These are phyloP conservation scores for Agapornis roseicollis DNA, from an alignment of 2,113 vertebrate genomes.

Conservation along the genomic window DNA sequence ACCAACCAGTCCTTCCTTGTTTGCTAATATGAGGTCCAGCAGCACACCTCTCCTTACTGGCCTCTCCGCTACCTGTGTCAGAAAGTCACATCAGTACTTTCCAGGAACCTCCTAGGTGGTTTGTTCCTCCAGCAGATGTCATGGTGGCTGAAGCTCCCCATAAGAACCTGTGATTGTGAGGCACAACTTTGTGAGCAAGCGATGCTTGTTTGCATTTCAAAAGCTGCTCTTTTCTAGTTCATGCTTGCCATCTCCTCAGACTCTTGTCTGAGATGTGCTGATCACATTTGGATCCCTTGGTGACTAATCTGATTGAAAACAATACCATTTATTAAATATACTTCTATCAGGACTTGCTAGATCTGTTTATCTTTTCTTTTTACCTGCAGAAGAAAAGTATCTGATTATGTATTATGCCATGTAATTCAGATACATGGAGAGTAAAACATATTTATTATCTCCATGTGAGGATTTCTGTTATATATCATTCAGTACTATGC, in stretches of 20 bases:
- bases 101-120: neutral
- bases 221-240: neutral
- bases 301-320: neutral
- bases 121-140: neutral
- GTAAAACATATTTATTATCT: neutral
- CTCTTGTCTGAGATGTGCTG: neutral
- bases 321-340: neutral
- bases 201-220: neutral
- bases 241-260: neutral
- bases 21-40: neutral
- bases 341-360: neutral
- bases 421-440: neutral
- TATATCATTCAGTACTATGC: no score
- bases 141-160: neutral
- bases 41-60: neutral
- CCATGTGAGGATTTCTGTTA: neutral
- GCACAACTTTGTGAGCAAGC: neutral
- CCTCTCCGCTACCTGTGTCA: neutral
- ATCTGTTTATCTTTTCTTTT: neutral
- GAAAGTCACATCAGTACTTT: neutral
- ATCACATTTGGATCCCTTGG: neutral
- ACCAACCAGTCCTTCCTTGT: neutral
- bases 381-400: neutral
- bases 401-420: neutral
- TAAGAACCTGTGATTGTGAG: neutral